Evolutionary conservation across 1,140 invertebrate species (phyloP).

Genomic region (Acromyrmex charruanus): DNA sequence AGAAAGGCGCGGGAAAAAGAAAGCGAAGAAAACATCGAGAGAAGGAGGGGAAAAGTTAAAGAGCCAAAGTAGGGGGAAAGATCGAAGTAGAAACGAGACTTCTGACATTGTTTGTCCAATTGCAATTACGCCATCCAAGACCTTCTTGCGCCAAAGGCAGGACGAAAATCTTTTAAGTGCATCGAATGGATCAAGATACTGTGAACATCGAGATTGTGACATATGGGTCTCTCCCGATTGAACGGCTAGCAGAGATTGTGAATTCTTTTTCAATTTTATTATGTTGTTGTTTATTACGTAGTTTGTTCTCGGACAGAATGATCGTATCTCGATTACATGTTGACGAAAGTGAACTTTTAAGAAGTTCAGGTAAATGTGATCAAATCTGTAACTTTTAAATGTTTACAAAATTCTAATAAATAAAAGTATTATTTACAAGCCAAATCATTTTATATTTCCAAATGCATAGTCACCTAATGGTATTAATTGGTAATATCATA

Average conservation of each 20-base stretch:
- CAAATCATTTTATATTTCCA: not conserved
- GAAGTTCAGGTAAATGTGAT: not conserved
- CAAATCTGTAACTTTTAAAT: not conserved
- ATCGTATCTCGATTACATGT: conserved; percentile 3
- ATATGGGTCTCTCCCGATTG: conserved; percentile 2
- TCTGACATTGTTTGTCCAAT: conserved; percentile 70
- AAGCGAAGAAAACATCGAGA: conserved; percentile 15
- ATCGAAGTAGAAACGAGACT: conserved; percentile 13
- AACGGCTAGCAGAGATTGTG: not conserved
- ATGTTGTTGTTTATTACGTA: conserved; percentile 1
- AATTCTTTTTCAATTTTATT: conserved; percentile 26
- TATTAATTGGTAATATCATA: too few relatives aligned
- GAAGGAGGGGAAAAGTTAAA: not conserved
- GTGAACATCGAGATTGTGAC: conserved; percentile 14
- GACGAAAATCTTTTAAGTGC: conserved; percentile 63
- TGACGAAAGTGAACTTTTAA: not conserved
- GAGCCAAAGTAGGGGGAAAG: not conserved
- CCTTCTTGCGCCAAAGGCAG: conserved; percentile 44
- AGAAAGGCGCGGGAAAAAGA: not conserved
- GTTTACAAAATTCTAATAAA: not conserved
- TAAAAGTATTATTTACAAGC: not conserved
- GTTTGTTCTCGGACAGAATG: not conserved
- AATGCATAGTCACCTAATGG: not conserved
- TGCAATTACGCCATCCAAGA: conserved; percentile 65
- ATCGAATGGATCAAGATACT: conserved; percentile 25